These are phyloP conservation scores for Prunella himalayana DNA, from an alignment of 2,113 vertebrate species.

Conservation along the genomic window DNA sequence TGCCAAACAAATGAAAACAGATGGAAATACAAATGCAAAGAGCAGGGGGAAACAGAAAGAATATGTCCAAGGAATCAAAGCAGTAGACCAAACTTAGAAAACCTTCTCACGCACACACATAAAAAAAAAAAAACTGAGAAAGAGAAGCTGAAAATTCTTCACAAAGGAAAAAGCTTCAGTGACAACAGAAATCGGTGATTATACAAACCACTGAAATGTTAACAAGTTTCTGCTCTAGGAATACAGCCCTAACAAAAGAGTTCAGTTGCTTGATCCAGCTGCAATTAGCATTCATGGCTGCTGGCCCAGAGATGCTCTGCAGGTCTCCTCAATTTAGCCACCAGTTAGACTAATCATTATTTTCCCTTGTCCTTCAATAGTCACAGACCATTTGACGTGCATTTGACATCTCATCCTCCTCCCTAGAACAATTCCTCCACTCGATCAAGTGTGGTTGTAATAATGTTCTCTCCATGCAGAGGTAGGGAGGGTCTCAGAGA, in stretches of 20 bases:
- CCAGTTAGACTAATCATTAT: not conserved
- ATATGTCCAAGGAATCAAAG: conserved; percentile 40
- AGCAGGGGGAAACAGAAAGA: not conserved
- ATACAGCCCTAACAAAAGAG: not conserved
- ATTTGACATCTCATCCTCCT: not conserved
- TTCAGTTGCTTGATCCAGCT: conserved; percentile 2
- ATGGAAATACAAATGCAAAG: conserved; percentile 59
- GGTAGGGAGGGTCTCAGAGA: not conserved
- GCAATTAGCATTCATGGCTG: conserved; percentile 38
- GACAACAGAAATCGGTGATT: not conserved
- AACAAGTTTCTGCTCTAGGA: conserved; percentile 33
- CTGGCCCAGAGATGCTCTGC: not conserved
- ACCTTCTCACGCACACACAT: not conserved
- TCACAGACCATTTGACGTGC: not conserved
- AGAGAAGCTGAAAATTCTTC: conserved; percentile 30
- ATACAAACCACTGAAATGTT: not conserved
- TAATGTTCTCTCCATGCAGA: not conserved
- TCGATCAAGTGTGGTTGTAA: not conserved
- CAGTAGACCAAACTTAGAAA: conserved; percentile 30
- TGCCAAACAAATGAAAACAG: conserved; percentile 72
- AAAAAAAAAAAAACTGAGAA: not conserved
- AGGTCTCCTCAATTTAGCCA: conserved; percentile 1
- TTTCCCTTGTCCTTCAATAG: not conserved
- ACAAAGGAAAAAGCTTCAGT: not conserved
- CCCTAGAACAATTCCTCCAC: not conserved